Evolutionary conservation across 1,140 invertebrate genomes (phyloP).

Genomic region (Pachyrhynchus sulphureomaculatus): DNA sequence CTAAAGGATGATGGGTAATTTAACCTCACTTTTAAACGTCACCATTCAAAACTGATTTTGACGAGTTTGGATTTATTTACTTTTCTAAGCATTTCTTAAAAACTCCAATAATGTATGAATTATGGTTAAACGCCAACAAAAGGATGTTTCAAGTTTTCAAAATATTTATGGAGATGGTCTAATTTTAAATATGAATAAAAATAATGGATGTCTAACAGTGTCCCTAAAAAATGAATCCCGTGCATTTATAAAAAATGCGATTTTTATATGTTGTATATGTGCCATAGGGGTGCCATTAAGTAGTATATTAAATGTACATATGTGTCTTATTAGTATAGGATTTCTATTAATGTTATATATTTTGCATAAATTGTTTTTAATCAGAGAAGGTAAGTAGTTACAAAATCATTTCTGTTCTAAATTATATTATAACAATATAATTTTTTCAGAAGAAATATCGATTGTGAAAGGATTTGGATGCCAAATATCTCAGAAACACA

Average conservation of each 20-base stretch:
- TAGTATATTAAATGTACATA: background rate
- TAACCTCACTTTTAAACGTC: too few relatives aligned
- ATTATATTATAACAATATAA: background rate
- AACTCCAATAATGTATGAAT: background rate
- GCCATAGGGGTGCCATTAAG: background rate
- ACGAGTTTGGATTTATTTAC: background rate
- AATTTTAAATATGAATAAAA: conserved; percentile 9
- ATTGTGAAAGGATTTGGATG: conserved; percentile 57
- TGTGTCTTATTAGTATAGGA: conserved; percentile 1
- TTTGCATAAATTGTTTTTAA: background rate
- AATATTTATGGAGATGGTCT: conserved; percentile 1
- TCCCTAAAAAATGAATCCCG: background rate
- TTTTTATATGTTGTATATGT: background rate
- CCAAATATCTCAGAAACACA: conserved; percentile 53
- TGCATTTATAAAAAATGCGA: background rate
- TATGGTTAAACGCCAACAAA: background rate
- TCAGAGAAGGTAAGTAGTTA: conserved; percentile 5
- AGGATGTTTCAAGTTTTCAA: background rate
- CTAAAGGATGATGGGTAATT: too few relatives aligned
- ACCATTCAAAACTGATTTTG: background rate
- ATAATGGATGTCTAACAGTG: background rate
- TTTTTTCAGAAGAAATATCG: conserved; percentile 54
- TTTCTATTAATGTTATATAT: background rate
- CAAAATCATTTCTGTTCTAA: background rate
- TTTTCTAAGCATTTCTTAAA: background rate